Percentiles rank a stretch among this genome's conserved stretches.
These are phyloP conservation scores for Scaptomyza montana DNA, from an alignment of 1,140 invertebrate species.

Conservation along the genomic window DNA sequence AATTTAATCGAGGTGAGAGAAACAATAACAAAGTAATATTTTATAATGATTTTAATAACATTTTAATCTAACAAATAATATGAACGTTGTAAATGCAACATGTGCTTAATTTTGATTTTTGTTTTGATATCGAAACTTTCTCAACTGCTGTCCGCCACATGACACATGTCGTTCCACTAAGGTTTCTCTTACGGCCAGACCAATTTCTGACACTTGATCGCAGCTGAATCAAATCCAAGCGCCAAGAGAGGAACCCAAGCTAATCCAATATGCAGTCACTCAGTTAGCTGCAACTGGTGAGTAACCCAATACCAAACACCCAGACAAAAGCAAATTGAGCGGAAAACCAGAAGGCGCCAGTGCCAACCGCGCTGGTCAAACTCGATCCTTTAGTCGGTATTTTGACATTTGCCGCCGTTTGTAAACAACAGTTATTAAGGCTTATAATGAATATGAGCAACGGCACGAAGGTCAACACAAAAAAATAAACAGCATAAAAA, in stretches of 20 bases:
- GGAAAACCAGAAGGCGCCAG: constrained; percentile 83
- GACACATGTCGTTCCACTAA: constrained; percentile 43
- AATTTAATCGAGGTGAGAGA: constrained; percentile 31
- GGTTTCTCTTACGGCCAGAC: constrained; percentile 42
- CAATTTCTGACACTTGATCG: constrained; percentile 58
- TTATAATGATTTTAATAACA: constrained; percentile 14
- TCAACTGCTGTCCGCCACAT: constrained; percentile 48
- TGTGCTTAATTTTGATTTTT: background rate
- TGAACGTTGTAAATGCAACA: background rate
- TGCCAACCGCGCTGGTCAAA: constrained; percentile 27
- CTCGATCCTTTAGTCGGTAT: constrained; percentile 55
- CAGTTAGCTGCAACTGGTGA: constrained; percentile 65
- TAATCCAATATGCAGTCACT: constrained; percentile 61
- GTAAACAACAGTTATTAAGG: constrained; percentile 81
- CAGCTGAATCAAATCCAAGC: constrained; percentile 29
- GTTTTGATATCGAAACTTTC: constrained; percentile 10
- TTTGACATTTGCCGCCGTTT: constrained; percentile 76
- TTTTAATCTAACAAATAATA: background rate
- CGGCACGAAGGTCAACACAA: constrained; percentile 68
- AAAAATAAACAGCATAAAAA: constrained; percentile 7
- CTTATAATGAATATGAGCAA: constrained; percentile 83
- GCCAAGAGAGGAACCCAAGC: constrained; percentile 28
- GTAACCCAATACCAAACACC: constrained; percentile 53
- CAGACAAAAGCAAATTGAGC: constrained; percentile 79
- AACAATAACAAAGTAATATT: constrained; percentile 23